These are phyloP conservation scores for Anoncus sp. DNA, from an alignment of 2,888 invertebrate genomes.

Conservation along the genomic window DNA sequence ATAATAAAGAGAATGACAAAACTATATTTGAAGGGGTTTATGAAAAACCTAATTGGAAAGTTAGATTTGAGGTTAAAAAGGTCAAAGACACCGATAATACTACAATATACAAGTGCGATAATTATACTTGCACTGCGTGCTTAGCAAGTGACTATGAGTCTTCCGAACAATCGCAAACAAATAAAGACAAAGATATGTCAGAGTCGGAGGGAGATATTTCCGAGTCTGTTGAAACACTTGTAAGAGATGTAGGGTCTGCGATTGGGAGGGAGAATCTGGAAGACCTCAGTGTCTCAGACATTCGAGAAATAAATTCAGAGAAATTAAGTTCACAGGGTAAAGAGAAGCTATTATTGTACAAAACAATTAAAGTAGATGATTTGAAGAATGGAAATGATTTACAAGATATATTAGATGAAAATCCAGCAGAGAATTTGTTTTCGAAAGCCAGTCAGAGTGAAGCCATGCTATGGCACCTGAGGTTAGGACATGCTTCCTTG, in stretches of 20 bases:
- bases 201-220: constrained; percentile 41
- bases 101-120: constrained; percentile 22
- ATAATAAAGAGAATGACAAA: constrained; percentile 44
- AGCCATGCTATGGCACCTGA: constrained; percentile 63
- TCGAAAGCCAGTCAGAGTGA: constrained; percentile 23
- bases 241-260: constrained; percentile 28
- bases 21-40: constrained; percentile 45
- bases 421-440: constrained; percentile 18
- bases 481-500: constrained; percentile 65
- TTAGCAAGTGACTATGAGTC: constrained; percentile 43
- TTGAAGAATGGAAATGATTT: constrained; percentile 6
- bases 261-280: constrained; percentile 53
- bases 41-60: constrained; percentile 61
- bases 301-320: constrained; percentile 20
- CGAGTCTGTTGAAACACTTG: too few species aligned
- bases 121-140: constrained; percentile 41
- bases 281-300: constrained; percentile 26
- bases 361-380: constrained; percentile 28
- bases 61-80: constrained; percentile 46
- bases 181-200: constrained; percentile 28
- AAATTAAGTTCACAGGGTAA: too few species aligned
- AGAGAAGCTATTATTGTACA: constrained; percentile 23
- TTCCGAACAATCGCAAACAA: constrained; percentile 52
- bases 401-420: constrained; percentile 20
- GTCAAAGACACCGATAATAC: not conserved